Percentiles rank a stretch among this genome's conserved stretches.
phyloP scores from a whole-genome alignment of 2,888 invertebrate genomes.

The Tetanocera ferruginea region DNA sequence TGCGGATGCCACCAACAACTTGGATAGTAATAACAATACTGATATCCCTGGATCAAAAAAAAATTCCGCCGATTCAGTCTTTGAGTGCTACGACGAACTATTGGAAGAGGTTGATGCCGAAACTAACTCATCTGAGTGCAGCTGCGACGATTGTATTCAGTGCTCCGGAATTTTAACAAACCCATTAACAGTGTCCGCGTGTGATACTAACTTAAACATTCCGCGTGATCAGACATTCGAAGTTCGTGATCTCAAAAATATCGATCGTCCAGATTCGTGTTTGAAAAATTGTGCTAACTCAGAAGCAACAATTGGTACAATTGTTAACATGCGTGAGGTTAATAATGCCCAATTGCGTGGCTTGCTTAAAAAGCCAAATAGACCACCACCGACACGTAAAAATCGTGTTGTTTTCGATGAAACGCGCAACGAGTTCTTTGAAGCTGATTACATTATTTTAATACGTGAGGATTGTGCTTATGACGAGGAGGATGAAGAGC shows the following conservation, averaged over 20 bases:
- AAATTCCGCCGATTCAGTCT: slow-evolving; percentile 36
- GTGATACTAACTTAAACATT: not conserved
- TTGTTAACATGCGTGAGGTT: slow-evolving; percentile 69
- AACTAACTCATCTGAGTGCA: slow-evolving; percentile 40
- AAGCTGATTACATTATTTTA: slow-evolving; percentile 91
- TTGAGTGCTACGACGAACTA: slow-evolving; percentile 65
- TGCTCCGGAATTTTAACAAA: not conserved
- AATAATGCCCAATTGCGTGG: slow-evolving; percentile 69
- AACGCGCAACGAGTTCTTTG: slow-evolving; percentile 90
- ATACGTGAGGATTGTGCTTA: slow-evolving; percentile 90
- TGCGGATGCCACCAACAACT: not conserved
- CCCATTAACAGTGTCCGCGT: slow-evolving; percentile 10
- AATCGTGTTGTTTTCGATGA: slow-evolving; percentile 91
- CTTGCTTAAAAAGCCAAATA: slow-evolving; percentile 81
- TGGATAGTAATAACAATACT: slow-evolving; percentile 50
- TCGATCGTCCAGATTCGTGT: not conserved
- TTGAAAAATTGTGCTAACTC: not conserved
- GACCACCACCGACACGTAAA: slow-evolving; percentile 77
- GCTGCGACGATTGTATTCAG: slow-evolving; percentile 47
- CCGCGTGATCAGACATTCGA: not conserved
- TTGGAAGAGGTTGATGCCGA: slow-evolving; percentile 47
- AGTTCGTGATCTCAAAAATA: not conserved
- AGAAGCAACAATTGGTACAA: slow-evolving; percentile 35
- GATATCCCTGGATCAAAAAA: slow-evolving; percentile 39
- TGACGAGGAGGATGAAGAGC: slow-evolving; percentile 82